Base-by-base conservation (phyloP, 2,888 invertebrate genomes). In the Branchellion lobata region DNA sequence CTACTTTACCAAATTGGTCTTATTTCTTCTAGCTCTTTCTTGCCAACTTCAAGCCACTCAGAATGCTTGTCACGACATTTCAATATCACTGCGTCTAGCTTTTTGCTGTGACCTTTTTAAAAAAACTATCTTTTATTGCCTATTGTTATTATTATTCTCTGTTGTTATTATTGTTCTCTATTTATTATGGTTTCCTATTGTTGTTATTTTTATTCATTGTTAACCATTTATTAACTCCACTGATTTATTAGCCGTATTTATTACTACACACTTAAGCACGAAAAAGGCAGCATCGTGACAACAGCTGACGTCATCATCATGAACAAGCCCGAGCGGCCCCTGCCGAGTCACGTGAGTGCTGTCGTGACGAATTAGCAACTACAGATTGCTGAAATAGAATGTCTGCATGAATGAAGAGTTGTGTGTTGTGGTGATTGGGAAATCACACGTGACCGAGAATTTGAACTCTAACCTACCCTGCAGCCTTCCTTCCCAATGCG, bases 261-360 rank as follows among this genome's bases (percentile, higher is more conserved):
- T 40, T 8, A 40, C 5, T 40, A 40, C 14, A 8, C 14, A 8
- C 14, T 14, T 77, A 18, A 78, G 78, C 61, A 71, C 18, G 79
- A 72, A 36, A 79, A 27, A 57, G 79, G 79, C 36, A 79, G 79
- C 73, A 79, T 79, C n/a, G 5, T 79, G 14, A 21, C 27, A 29
- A 75, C 75, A 11, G 73, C 79, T 24, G 73, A 79, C 21, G 40
- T 79, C 47, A 31, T 47, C n/a, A 34, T 73, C 40, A 27, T 24
- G n/a, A 1, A 73, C 33, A 29, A 73, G 33, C 18, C 73, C 33
- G 65, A 24, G n/a, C 14, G 8, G 24, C 14, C 29, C 11, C 11
- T 11, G n/a, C 24, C 11, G n/a, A 29, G 11, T 8, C 5, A 14
- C 8, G 65, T 65, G 11, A n/a, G 24, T 29, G 65, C 8, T 65